Percentiles rank a stretch among this genome's conserved stretches.
Conservation (phyloP, 2,888 invertebrate species). For the Cataglyphis rosenhaueri region DNA sequence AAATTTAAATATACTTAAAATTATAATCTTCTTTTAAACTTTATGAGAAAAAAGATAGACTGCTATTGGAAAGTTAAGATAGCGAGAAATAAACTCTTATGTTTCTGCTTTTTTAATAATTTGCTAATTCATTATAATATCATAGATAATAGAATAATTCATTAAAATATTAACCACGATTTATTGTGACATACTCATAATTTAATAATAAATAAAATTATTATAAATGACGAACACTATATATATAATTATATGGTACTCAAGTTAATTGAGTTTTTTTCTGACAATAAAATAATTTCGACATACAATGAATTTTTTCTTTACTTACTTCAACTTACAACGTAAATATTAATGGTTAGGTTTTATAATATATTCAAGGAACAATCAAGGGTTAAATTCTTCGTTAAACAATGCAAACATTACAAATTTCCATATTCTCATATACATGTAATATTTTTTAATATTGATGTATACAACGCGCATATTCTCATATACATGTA, state of each 20-base stretch:
- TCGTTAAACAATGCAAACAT: slow-evolving; percentile 67
- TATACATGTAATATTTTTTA: slow-evolving; percentile 67
- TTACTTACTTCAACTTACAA: slow-evolving; percentile 26
- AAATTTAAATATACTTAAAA: slow-evolving; percentile 41
- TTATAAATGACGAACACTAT: slow-evolving; percentile 32
- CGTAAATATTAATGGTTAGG: slow-evolving; percentile 41
- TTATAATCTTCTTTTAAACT: slow-evolving; percentile 24
- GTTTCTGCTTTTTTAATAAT: slow-evolving; percentile 30
- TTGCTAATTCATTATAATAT: slow-evolving; percentile 30
- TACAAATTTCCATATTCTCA: slow-evolving; percentile 68
- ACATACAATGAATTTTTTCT: slow-evolving; percentile 48
- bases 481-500: slow-evolving; percentile 64
- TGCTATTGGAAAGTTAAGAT: neutral
- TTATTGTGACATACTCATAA: slow-evolving; percentile 29
- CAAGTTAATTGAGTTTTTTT: slow-evolving; percentile 49
- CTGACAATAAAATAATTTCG: slow-evolving; percentile 48
- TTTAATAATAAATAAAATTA: slow-evolving; percentile 36
- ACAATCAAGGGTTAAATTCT: slow-evolving; percentile 75
- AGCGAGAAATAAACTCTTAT: slow-evolving; percentile 9
- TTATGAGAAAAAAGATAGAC: slow-evolving; percentile 10
- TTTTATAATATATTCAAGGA: slow-evolving; percentile 47
- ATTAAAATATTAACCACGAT: slow-evolving; percentile 9
- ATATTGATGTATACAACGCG: slow-evolving; percentile 71
- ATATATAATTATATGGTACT: slow-evolving; percentile 9
- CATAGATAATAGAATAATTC: slow-evolving; percentile 30